phyloP scores from a whole-genome alignment of 2,888 invertebrate genomes.

The Melolontha melolontha region DNA sequence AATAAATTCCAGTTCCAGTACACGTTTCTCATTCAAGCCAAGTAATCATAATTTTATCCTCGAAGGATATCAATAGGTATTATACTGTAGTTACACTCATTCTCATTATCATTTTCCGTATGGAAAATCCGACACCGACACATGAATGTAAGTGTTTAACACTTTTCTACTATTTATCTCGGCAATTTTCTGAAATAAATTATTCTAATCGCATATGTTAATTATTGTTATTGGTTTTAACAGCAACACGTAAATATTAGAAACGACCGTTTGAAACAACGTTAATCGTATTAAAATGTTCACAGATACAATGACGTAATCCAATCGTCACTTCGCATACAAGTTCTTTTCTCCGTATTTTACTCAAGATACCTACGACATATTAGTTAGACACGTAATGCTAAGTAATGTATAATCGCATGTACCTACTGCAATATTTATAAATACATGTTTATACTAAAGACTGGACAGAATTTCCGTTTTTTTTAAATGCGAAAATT shows the following conservation, averaged over 20 bases:
- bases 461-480: conserved; percentile 13
- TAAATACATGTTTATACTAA: conserved; percentile 9
- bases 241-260: conserved; percentile 5
- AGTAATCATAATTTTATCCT: too few species aligned
- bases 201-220: conserved; percentile 34
- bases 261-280: conserved; percentile 11
- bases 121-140: neutral
- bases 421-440: conserved; percentile 1
- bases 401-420: neutral
- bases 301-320: conserved; percentile 46
- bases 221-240: conserved; percentile 4
- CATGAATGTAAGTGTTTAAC: conserved; percentile 2
- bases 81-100: too few species aligned
- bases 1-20: too few species aligned
- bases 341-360: conserved; percentile 12
- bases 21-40: too few species aligned
- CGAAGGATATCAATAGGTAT: too few species aligned
- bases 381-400: too few species aligned
- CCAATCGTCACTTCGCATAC: neutral
- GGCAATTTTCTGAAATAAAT: conserved; percentile 33
- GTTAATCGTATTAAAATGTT: conserved; percentile 16
- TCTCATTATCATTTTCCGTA: too few species aligned
- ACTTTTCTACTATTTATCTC: conserved; percentile 25
- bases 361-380: too few species aligned
- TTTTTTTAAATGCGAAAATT: conserved; percentile 18